A percentile compares a stretch with the other conserved stretches of the same genome.
These are phyloP conservation scores for Pseudorectes ferrugineus DNA, from an alignment of 2,113 vertebrate species.

Conservation along the genomic window DNA sequence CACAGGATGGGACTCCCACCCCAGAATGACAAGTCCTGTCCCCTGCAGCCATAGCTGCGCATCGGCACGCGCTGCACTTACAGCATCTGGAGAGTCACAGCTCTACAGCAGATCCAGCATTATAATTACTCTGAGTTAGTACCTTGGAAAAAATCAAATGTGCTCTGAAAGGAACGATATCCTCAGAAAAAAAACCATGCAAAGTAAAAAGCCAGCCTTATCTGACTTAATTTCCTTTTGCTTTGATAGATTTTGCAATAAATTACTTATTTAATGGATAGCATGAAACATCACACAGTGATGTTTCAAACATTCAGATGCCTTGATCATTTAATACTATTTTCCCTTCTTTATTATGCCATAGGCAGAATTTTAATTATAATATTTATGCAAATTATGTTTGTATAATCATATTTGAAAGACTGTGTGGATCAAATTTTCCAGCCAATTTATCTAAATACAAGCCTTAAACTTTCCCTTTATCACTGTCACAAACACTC, in stretches of 20 bases:
- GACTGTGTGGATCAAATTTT: slow-evolving; percentile 64
- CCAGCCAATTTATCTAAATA: slow-evolving; percentile 66
- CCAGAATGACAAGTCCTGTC: accelerated
- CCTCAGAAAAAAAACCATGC: neutral
- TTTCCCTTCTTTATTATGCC: slow-evolving; percentile 60
- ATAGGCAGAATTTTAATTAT: slow-evolving; percentile 64
- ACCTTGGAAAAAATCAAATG: neutral
- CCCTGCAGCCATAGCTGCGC: accelerated
- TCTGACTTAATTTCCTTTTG: slow-evolving; percentile 29
- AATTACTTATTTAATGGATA: slow-evolving; percentile 60
- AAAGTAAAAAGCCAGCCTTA: neutral
- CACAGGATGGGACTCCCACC: accelerated
- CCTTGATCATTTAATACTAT: slow-evolving; percentile 59
- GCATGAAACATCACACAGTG: slow-evolving; percentile 23
- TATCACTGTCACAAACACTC: slow-evolving; percentile 54
- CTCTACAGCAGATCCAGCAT: neutral
- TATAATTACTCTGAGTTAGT: neutral
- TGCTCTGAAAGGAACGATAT: neutral
- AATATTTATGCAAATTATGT: slow-evolving; percentile 70
- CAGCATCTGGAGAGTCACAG: neutral
- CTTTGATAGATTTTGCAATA: slow-evolving; percentile 54
- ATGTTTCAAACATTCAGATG: slow-evolving; percentile 53
- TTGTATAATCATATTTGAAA: slow-evolving; percentile 65
- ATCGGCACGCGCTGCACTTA: accelerated
- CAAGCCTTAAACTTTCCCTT: slow-evolving; percentile 61